These are phyloP conservation scores for Eptatretus atami DNA, from an alignment of 2,797 vertebrate species.

Conservation along the genomic window DNA sequence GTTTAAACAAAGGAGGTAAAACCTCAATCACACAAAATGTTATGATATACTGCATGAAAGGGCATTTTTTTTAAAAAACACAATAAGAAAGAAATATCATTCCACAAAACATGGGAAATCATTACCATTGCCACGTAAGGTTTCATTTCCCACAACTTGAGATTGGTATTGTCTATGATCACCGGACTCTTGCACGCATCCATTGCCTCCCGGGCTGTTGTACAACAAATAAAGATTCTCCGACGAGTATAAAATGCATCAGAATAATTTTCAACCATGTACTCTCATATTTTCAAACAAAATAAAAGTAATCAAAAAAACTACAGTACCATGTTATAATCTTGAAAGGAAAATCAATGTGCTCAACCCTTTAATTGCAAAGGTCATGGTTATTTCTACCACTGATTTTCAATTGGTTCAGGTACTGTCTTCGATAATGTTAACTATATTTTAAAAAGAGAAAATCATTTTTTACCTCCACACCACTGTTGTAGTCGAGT, in stretches of 20 bases:
- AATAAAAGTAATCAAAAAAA: conserved; percentile 5
- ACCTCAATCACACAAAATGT: conserved; percentile 12
- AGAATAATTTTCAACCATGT: conserved; percentile 6
- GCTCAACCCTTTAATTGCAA: too few relatives aligned
- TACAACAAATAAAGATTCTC: too few relatives aligned
- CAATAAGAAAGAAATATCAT: neutral
- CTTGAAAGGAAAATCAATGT: too few relatives aligned
- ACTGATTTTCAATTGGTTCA: too few relatives aligned
- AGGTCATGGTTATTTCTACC: too few relatives aligned
- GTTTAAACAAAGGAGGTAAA: neutral
- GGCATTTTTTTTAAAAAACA: neutral
- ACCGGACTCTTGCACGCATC: conserved; percentile 35
- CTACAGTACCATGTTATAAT: neutral
- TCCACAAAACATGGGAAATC: neutral
- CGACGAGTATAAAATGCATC: neutral
- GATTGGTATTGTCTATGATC: conserved; percentile 92
- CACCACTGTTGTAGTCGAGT: too few relatives aligned
- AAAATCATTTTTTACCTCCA: too few relatives aligned
- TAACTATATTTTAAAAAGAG: too few relatives aligned
- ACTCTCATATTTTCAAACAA: neutral
- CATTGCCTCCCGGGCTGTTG: conserved; percentile 52
- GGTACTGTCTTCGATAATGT: too few relatives aligned
- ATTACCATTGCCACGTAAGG: conserved; percentile 61
- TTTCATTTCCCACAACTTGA: conserved; percentile 92
- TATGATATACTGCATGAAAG: conserved; percentile 6